A percentile compares a stretch with the other conserved stretches of the same genome.
These are phyloP conservation scores for Elegia similella DNA, from an alignment of 2,888 invertebrate genomes.

Conservation along the genomic window DNA sequence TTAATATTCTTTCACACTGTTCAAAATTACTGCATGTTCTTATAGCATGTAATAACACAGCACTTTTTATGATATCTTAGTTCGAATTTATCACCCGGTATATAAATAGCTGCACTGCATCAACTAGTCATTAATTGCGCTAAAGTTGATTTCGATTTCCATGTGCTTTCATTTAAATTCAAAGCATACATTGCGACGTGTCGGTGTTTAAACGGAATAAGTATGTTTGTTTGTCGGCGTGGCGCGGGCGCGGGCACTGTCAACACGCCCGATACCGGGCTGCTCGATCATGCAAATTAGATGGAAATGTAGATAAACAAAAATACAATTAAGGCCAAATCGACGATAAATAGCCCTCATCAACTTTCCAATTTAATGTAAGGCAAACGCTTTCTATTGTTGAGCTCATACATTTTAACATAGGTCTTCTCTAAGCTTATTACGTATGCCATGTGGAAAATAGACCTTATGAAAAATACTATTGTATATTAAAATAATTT, in stretches of 20 bases:
- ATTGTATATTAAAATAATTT: too few relatives aligned
- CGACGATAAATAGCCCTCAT: conserved; percentile 9
- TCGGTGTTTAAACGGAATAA: conserved; percentile 62
- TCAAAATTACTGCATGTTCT: too few relatives aligned
- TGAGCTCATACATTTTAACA: not conserved
- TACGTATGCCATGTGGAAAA: too few relatives aligned
- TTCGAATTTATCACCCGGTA: too few relatives aligned
- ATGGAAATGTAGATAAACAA: conserved; percentile 21
- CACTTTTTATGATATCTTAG: too few relatives aligned
- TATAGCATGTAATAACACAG: too few relatives aligned
- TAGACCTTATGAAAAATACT: too few relatives aligned
- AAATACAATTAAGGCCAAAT: conserved; percentile 12
- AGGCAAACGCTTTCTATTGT: not conserved
- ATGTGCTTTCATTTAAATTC: conserved; percentile 69
- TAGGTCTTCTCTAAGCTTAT: too few relatives aligned
- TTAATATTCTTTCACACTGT: too few relatives aligned
- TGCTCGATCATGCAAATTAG: conserved; percentile 18
- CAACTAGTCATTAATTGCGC: conserved; percentile 35
- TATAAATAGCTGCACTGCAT: too few relatives aligned
- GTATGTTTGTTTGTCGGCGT: conserved; percentile 61
- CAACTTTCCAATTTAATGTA: not conserved
- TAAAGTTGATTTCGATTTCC: conserved; percentile 58
- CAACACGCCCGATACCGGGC: conserved; percentile 39
- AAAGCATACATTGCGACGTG: conserved; percentile 63
- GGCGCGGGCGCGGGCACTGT: conserved; percentile 43